Conservation (phyloP, 1,140 invertebrate species). For the Ericerus pela region DNA sequence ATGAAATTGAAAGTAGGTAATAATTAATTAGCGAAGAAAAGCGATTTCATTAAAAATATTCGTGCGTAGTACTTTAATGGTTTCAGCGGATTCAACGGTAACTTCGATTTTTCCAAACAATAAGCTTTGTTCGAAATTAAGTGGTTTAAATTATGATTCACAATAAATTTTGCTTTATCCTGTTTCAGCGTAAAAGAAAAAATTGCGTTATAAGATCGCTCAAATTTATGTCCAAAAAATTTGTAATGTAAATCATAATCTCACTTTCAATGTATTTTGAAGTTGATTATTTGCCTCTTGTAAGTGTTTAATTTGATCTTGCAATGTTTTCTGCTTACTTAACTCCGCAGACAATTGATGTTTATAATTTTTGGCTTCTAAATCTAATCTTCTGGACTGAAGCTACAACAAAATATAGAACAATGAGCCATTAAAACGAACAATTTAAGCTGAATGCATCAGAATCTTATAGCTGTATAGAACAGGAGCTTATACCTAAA, state of each 20-base stretch:
- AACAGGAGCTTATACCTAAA: too few relatives aligned
- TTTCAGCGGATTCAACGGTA: too few relatives aligned
- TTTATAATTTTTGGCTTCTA: conserved; percentile 55
- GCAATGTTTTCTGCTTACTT: conserved; percentile 49
- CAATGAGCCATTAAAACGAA: too few relatives aligned
- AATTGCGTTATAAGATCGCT: conserved; percentile 26
- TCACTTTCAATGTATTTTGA: conserved; percentile 38
- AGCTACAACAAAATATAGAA: not conserved
- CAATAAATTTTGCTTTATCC: conserved; percentile 17
- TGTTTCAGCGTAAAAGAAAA: conserved; percentile 14
- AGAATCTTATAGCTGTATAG: too few relatives aligned
- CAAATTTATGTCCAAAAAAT: too few relatives aligned
- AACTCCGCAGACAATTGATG: conserved; percentile 51
- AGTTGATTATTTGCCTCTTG: conserved; percentile 42
- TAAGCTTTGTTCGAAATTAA: conserved; percentile 1
- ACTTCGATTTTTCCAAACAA: too few relatives aligned
- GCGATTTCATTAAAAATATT: too few relatives aligned
- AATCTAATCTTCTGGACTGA: conserved; percentile 37
- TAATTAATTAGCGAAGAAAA: too few relatives aligned
- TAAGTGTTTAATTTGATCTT: conserved; percentile 46
- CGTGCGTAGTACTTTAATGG: too few relatives aligned
- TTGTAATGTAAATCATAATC: too few relatives aligned
- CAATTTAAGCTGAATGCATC: too few relatives aligned
- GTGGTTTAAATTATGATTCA: not conserved
- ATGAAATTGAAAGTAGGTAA: too few relatives aligned